These are phyloP conservation scores for Lasioglossum lativentre DNA, from an alignment of 2,888 invertebrate genomes.

Conservation along the genomic window DNA sequence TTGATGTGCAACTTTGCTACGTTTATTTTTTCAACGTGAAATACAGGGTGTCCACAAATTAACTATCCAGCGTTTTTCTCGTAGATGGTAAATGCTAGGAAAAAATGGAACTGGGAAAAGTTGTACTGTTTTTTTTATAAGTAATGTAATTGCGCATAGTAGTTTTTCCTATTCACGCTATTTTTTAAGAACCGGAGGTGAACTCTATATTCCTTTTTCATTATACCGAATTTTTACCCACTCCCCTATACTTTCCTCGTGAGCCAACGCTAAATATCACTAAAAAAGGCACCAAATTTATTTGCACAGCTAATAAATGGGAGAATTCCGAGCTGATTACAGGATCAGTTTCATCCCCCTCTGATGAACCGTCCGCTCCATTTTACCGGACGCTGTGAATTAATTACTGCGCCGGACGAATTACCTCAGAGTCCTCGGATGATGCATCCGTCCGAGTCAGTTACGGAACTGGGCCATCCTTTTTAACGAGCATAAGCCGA, in stretches of 20 bases:
- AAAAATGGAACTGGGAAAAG: too few species aligned
- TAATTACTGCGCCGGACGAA: slow-evolving; percentile 6
- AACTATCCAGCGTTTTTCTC: too few species aligned
- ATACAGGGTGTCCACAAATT: too few species aligned
- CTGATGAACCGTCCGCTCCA: neutral
- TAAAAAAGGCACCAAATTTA: neutral
- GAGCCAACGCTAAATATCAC: neutral
- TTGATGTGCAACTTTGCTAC: too few species aligned
- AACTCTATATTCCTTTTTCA: too few species aligned
- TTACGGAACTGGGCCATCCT: slow-evolving; percentile 16
- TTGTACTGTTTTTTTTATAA: too few species aligned
- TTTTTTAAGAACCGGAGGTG: too few species aligned
- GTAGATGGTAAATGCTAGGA: too few species aligned
- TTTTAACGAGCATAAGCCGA: slow-evolving; percentile 50
- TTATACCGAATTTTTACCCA: too few species aligned
- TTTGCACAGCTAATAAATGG: neutral
- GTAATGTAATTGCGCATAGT: too few species aligned
- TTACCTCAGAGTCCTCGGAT: neutral
- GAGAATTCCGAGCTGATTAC: neutral
- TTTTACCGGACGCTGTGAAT: neutral
- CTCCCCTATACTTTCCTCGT: neutral
- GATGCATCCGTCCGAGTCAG: neutral
- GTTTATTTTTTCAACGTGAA: too few species aligned
- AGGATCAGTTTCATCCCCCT: slow-evolving; percentile 1
- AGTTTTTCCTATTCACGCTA: too few species aligned